Evolutionary conservation across 2,797 vertebrate genomes (phyloP).

Genomic region (Lateolabrax maculatus): DNA sequence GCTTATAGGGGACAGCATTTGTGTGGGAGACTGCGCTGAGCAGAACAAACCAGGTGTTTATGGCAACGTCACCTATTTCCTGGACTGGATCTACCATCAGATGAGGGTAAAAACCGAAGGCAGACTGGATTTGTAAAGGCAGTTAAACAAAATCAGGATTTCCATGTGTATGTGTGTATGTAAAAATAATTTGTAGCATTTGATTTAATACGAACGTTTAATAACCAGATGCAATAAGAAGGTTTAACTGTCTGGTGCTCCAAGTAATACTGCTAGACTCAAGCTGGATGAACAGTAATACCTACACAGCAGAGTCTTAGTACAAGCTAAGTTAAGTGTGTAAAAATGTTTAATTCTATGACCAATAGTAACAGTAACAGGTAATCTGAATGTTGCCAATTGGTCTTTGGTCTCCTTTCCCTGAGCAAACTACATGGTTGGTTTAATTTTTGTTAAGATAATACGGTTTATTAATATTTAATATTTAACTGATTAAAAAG

Average conservation of each 20-base stretch:
- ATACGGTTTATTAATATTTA: neutral
- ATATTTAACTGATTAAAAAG: neutral
- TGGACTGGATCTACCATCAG: conserved; percentile 89
- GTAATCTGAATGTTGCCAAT: neutral
- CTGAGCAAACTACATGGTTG: neutral
- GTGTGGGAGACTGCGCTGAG: conserved; percentile 85
- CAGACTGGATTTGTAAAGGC: neutral
- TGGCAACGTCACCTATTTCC: conserved; percentile 84
- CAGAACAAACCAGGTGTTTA: conserved; percentile 87
- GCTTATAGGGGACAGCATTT: conserved; percentile 89
- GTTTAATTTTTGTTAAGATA: neutral
- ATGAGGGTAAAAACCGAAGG: conserved; percentile 86
- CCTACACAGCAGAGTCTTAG: neutral
- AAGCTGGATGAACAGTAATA: neutral
- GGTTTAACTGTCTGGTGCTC: conserved; percentile 22
- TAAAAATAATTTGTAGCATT: neutral
- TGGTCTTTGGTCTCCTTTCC: neutral
- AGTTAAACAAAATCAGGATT: neutral
- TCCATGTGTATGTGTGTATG: neutral
- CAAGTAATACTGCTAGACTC: neutral
- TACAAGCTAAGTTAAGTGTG: neutral
- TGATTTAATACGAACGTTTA: conserved; percentile 19
- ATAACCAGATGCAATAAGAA: conserved; percentile 17
- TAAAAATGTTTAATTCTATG: neutral
- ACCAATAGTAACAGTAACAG: too few species aligned